Base-by-base conservation (phyloP, 2,888 invertebrate genomes). In the Synanthedon formicaeformis region DNA sequence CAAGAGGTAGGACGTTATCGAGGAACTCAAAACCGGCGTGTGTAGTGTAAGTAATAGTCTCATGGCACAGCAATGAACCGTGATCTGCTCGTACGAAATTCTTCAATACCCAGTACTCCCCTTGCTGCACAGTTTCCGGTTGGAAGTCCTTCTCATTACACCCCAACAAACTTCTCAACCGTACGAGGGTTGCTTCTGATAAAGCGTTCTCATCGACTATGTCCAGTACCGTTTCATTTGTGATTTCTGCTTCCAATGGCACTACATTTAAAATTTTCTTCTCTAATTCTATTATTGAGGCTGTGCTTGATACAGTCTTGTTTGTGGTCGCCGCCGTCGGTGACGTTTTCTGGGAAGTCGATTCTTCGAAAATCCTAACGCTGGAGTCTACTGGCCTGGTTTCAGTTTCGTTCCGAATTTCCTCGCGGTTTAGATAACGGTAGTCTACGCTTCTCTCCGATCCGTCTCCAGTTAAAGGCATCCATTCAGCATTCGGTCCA, bases 1-100 rank as follows among this genome's bases (percentile, higher is more conserved):
- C 84, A 65, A 97, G 87, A 56, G 96, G 95, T 74, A 92, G 91
- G 65, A 96, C 89, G 81, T 97, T 97, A 80, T 96, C 95, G 70
- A 97, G 90, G 86, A 96, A 97, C 63, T 96, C 95, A 82, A 92
- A 95, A 69, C 96, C 96, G 4, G 95, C 96, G 78, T 97, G 97
- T 12, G 97, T 97, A 41, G 96, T 96, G 71, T 96, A 96, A 1
- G 97, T 97, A 60, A 97, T 90, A 61, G 92, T 92, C 79, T 96
- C 95, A 80, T 94, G 93, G 80, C 96, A 96, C 69, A 87, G 89
- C 51, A 93, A 75, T 49, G 84, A 76, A 14, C 91, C 91, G 66
- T 91, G 91, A 55, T 92, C 91, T 55, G 95, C 94, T 48, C 90
- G 90, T 60, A 96, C 91, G 73, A 93, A 96, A 84, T 96, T 96